A percentile compares a stretch with the other conserved stretches of the same genome.
phyloP scores from a whole-genome alignment of 2,888 invertebrate species.

The Erynnis tages region DNA sequence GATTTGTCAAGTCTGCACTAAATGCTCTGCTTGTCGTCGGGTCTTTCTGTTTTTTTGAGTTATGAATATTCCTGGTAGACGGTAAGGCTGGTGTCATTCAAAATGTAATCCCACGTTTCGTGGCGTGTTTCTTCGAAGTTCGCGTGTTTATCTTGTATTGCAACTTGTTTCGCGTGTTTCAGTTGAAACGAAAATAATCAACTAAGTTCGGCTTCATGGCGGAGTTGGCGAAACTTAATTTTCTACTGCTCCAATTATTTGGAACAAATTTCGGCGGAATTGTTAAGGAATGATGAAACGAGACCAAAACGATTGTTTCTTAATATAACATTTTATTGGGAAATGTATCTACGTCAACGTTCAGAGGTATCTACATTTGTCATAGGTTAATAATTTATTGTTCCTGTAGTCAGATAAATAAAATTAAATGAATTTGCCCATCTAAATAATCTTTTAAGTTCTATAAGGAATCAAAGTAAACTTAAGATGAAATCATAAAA shows the following conservation, averaged over 20 bases:
- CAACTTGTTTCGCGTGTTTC: constrained; percentile 65
- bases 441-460: too few species aligned
- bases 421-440: too few species aligned
- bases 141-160: constrained; percentile 66
- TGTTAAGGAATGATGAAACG: neutral
- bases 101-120: constrained; percentile 62
- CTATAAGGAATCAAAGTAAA: too few species aligned
- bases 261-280: constrained; percentile 15
- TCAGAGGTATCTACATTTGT: too few species aligned
- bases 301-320: neutral
- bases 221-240: constrained; percentile 28
- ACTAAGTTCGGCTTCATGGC: constrained; percentile 46
- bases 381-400: too few species aligned
- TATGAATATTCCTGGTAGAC: constrained; percentile 54
- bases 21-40: constrained; percentile 43
- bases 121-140: constrained; percentile 69
- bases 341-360: too few species aligned
- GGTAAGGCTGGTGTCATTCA: constrained; percentile 48
- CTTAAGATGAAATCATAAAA: neutral
- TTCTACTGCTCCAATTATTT: constrained; percentile 23
- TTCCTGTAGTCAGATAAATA: too few species aligned
- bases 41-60: constrained; percentile 39
- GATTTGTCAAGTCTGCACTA: constrained; percentile 34
- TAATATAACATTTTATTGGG: neutral
- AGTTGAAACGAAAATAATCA: constrained; percentile 65